Evolutionary conservation across 23 tunicate species (phyloP), one percentile per base, ranked within the genome.

Genomic region (Corella eumyota): DNA sequence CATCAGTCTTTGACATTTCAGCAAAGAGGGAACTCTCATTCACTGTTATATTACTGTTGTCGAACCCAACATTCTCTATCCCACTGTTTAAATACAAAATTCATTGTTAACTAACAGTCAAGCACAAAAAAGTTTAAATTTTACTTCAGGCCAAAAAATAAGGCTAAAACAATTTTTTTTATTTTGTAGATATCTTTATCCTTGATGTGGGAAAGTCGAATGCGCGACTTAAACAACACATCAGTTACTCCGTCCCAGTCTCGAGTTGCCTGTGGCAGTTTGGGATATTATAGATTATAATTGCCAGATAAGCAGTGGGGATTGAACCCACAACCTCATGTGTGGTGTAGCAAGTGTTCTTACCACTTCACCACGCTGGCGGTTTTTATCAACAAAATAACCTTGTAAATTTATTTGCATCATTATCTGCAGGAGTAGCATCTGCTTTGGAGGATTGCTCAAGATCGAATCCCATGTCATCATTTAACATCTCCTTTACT

Each of bases 21-120:
- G 87, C 87, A 38, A 56, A 88, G 45, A 88, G 60, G 0, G 96
- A 88, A 38, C 61, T 68, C 32, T 73, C 80, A 54, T 88, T 88
- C 25, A 22, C 71, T 13, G 66, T 72, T 24, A 54, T 45, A 4
- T 57, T 68, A 4, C 44, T 65, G 19, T 64, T 80, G 33, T 75
- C 83, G 56, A 75, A 84, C 0, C 68, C 94, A 6, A 21, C 73
- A 48, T 75, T 84, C 34, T 75, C 94, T 31, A 84, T 68, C 24
- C 92, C 94, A 26, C 71, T 68, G 47, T 72, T 84, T 0, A 17
- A 37, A 36, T 28, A 24, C 15, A 58, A 22, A 7, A 24, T 29
- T 20, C 0, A 0, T 13, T 32, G 20, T 24, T 13, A 13, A 59
- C 15, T 1, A 59, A 20, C 9, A 59, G 0, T 34, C 0, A 28